Conservation (phyloP, 2,888 invertebrate genomes). For the Nomada goodeniana region DNA sequence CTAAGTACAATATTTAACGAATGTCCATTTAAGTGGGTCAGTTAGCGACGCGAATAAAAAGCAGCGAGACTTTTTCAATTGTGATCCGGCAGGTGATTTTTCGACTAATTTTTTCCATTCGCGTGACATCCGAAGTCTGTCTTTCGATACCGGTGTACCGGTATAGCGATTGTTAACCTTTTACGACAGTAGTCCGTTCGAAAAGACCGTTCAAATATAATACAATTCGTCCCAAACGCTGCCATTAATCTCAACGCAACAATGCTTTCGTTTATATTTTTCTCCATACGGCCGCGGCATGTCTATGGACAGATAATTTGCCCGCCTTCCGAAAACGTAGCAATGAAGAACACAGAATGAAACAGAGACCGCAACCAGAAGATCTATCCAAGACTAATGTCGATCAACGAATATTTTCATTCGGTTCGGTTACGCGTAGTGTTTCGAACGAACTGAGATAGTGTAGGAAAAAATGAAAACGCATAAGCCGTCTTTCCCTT, state of each 20-base stretch:
- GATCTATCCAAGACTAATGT: not conserved
- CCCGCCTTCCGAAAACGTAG: not conserved
- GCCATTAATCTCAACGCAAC: slow-evolving; percentile 48
- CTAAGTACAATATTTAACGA: slow-evolving; percentile 72
- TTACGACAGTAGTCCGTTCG: not conserved
- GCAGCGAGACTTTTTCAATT: slow-evolving; percentile 57
- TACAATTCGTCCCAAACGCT: slow-evolving; percentile 67
- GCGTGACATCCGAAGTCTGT: slow-evolving; percentile 27
- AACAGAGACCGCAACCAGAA: no score
- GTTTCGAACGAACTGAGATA: slow-evolving; percentile 38
- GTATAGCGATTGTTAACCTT: not conserved
- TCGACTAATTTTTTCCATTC: slow-evolving; percentile 39
- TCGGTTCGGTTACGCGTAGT: slow-evolving; percentile 35
- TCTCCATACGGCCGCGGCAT: not conserved
- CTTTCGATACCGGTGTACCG: slow-evolving; percentile 33
- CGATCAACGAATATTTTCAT: slow-evolving; percentile 43
- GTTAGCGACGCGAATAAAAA: slow-evolving; percentile 40
- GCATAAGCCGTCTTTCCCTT: slow-evolving; percentile 75
- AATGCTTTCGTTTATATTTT: not conserved
- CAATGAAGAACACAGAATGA: not conserved
- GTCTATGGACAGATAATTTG: not conserved
- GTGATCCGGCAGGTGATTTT: slow-evolving; percentile 54
- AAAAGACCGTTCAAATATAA: slow-evolving; percentile 43
- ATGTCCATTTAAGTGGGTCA: slow-evolving; percentile 71
- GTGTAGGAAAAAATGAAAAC: slow-evolving; percentile 14